phyloP scores from a whole-genome alignment of 2,888 invertebrate genomes.

The Sinodicranocentrus sp. region DNA sequence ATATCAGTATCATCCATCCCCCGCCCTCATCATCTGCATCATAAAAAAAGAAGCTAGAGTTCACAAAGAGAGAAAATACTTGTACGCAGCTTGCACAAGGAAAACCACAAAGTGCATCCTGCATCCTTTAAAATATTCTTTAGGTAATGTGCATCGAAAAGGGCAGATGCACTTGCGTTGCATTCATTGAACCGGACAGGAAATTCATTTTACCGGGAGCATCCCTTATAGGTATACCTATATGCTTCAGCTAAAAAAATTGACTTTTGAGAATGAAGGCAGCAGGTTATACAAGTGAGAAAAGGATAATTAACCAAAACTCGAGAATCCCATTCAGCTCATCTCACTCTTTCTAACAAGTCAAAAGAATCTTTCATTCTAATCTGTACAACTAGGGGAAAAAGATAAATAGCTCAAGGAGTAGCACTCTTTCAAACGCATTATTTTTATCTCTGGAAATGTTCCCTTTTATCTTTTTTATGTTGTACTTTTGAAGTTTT shows the following conservation, averaged over 20 bases:
- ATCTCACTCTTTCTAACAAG: constrained; percentile 50
- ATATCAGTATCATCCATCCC: constrained; percentile 56
- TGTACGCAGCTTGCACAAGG: not conserved
- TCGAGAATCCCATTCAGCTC: constrained; percentile 18
- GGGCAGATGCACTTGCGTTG: constrained; percentile 1
- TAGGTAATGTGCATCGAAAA: not conserved
- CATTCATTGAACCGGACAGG: constrained; percentile 42
- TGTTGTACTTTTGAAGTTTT: not conserved
- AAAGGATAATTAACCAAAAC: constrained; percentile 64
- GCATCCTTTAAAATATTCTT: too few relatives aligned
- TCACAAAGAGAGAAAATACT: not conserved
- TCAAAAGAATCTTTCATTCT: constrained; percentile 49
- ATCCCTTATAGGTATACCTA: too few relatives aligned
- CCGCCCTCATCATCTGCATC: constrained; percentile 40
- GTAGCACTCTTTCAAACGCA: constrained; percentile 8
- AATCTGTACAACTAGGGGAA: constrained; percentile 46
- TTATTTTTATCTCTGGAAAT: constrained; percentile 18
- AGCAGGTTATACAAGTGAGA: constrained; percentile 46
- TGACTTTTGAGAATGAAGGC: not conserved
- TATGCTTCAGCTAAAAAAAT: not conserved
- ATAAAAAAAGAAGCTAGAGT: constrained; percentile 44
- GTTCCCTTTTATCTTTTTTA: constrained; percentile 8
- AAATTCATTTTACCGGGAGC: constrained; percentile 40
- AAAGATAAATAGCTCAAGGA: constrained; percentile 38
- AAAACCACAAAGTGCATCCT: constrained; percentile 56